A percentile compares a stretch with the other conserved stretches of the same genome.
Evolutionary conservation across 2,113 vertebrate genomes (phyloP).

Genomic region (Microtus oregoni): DNA sequence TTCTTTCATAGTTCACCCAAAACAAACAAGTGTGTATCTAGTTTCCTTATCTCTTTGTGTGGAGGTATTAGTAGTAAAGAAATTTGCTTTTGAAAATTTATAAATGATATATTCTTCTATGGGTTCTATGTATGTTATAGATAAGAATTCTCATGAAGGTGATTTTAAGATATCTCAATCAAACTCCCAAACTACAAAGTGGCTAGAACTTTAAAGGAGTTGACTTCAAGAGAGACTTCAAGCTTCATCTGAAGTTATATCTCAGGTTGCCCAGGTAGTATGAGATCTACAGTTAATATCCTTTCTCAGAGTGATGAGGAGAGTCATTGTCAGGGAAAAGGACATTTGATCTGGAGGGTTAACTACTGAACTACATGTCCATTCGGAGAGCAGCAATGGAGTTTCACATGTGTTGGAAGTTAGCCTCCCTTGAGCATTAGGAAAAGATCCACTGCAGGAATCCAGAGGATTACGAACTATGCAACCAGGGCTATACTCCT

Average conservation of each 20-base stretch:
- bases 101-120: neutral
- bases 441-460: accelerated
- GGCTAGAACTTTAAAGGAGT: neutral
- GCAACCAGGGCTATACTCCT: accelerated
- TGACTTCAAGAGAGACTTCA: neutral
- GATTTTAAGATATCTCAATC: neutral
- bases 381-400: neutral
- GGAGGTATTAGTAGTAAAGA: too few relatives aligned
- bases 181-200: neutral
- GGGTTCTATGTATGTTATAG: too few relatives aligned
- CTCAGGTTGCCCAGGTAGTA: neutral
- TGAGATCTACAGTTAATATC: neutral
- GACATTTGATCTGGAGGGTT: neutral
- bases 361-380: neutral
- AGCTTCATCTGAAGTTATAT: neutral
- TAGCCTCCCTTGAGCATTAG: neutral
- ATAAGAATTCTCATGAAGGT: neutral
- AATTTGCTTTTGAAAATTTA: too few relatives aligned
- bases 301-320: neutral
- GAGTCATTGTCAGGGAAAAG: neutral
- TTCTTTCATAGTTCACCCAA: too few relatives aligned
- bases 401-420: neutral
- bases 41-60: too few relatives aligned
- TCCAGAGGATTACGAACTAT: neutral
- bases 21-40: neutral